Conservation (phyloP, 1,140 invertebrate genomes). For the Nasonia giraulti region DNA sequence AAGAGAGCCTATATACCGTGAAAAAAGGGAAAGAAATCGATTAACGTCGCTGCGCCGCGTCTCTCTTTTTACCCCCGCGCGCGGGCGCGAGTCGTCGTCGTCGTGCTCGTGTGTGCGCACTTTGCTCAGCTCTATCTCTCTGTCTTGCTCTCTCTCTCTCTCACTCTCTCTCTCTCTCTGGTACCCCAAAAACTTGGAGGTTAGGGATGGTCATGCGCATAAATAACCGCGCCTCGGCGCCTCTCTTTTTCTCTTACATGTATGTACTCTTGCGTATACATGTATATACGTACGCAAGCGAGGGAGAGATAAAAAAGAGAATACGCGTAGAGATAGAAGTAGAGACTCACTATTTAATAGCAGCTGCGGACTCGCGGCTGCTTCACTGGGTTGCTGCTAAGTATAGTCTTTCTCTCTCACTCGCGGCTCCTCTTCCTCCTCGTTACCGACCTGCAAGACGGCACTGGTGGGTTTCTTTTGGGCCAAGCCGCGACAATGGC, state of each 20-base stretch:
- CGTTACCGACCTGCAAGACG: not conserved
- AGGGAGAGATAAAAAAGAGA: not conserved
- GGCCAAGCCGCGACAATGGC: conserved; percentile 57
- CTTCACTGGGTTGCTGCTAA: not conserved
- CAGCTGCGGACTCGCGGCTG: not conserved
- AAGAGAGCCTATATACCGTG: too few species aligned
- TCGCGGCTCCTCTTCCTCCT: not conserved
- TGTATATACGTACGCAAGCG: too few species aligned
- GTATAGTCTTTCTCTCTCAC: not conserved
- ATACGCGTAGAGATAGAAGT: not conserved
- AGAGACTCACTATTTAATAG: not conserved
- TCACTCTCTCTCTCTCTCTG: too few species aligned
- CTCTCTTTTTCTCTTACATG: not conserved
- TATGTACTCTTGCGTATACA: too few species aligned
- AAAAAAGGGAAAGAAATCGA: not conserved
- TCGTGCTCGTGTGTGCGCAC: too few species aligned
- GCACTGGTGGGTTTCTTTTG: conserved; percentile 26
- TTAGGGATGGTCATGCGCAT: conserved; percentile 3
- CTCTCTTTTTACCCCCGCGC: not conserved
- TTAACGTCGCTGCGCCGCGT: not conserved
- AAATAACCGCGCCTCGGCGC: not conserved
- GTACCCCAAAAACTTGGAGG: not conserved
- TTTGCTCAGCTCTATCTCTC: too few species aligned
- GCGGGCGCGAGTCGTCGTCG: too few species aligned
- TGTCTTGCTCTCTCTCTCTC: too few species aligned